Percentiles rank a stretch among this genome's conserved stretches.
phyloP scores from a whole-genome alignment of 30 jellyfish, hydroid and myxozoan species.

The Phacellophora camtschatica region DNA sequence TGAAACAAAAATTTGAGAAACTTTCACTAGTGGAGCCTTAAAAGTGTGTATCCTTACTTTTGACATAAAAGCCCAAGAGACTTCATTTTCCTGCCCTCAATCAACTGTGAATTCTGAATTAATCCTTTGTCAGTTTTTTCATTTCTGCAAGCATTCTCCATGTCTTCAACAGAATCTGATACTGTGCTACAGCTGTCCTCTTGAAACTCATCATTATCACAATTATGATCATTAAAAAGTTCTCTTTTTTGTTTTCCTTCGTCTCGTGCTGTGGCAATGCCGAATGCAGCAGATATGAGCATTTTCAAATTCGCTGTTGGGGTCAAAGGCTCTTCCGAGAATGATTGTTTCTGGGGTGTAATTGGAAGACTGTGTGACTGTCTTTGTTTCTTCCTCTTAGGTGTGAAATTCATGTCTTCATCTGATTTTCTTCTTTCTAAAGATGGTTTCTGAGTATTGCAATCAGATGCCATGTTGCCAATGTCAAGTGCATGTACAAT shows the following conservation, averaged over 20 bases:
- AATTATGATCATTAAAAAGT: conserved; percentile 23
- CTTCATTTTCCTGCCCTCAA: conserved; percentile 71
- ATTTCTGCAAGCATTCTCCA: conserved; percentile 4
- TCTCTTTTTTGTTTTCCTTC: conserved; percentile 40
- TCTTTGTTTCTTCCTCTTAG: neutral
- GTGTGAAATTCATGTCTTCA: conserved; percentile 5
- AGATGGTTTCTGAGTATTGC: neutral
- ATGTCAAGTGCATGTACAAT: neutral
- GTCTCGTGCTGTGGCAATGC: conserved; percentile 48
- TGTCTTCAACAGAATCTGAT: conserved; percentile 38
- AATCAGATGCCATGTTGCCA: neutral
- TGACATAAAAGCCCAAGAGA: conserved; percentile 78
- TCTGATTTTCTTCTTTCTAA: conserved; percentile 3
- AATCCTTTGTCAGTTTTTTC: neutral
- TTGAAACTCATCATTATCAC: conserved; percentile 42
- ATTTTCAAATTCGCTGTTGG: conserved; percentile 89
- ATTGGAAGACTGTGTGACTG: conserved; percentile 44
- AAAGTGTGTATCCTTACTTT: conserved; percentile 77
- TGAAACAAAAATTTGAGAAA: no score
- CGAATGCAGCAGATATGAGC: conserved; percentile 90
- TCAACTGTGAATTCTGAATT: neutral
- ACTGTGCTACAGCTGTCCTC: conserved; percentile 60
- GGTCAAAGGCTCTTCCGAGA: conserved; percentile 71
- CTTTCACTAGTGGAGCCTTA: no score
- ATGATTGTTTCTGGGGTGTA: conserved; percentile 34